phyloP scores from a whole-genome alignment of 2,888 invertebrate genomes.

The Adelognathus sp. region DNA sequence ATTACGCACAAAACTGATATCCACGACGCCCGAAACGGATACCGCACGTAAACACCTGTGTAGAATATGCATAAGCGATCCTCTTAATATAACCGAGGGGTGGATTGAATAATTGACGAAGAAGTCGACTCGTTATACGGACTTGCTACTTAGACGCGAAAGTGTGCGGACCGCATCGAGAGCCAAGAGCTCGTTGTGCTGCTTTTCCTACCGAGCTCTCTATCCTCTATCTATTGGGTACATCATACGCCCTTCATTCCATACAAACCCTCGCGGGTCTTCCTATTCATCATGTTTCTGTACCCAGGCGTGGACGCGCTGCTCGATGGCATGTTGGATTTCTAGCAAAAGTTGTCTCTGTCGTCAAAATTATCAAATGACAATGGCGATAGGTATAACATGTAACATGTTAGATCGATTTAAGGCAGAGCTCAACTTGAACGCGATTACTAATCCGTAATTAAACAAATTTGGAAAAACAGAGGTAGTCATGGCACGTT shows the following conservation, averaged over 20 bases:
- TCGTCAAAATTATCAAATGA: not conserved
- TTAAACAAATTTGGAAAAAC: too few relatives aligned
- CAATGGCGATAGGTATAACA: not conserved
- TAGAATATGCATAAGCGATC: slow-evolving; percentile 37
- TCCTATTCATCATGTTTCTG: not conserved
- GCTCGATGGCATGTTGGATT: not conserved
- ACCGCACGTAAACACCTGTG: slow-evolving; percentile 6
- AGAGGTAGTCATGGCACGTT: too few relatives aligned
- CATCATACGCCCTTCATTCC: not conserved
- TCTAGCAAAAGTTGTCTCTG: not conserved
- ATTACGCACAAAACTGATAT: slow-evolving; percentile 61
- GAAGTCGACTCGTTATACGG: slow-evolving; percentile 39
- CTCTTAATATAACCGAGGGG: slow-evolving; percentile 36
- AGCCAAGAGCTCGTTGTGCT: slow-evolving; percentile 2
- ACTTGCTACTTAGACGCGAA: slow-evolving; percentile 41
- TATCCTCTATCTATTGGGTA: slow-evolving; percentile 21
- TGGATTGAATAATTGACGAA: slow-evolving; percentile 44
- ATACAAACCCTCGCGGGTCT: slow-evolving; percentile 3
- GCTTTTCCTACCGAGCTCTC: slow-evolving; percentile 20
- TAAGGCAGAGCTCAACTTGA: too few relatives aligned
- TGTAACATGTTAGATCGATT: too few relatives aligned
- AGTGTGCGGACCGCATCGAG: slow-evolving; percentile 29
- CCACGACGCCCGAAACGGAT: not conserved
- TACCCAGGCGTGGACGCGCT: too few relatives aligned
- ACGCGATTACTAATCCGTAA: too few relatives aligned